These are phyloP conservation scores for Leptocoma aspasia DNA, from an alignment of 2,113 vertebrate genomes.

Conservation along the genomic window DNA sequence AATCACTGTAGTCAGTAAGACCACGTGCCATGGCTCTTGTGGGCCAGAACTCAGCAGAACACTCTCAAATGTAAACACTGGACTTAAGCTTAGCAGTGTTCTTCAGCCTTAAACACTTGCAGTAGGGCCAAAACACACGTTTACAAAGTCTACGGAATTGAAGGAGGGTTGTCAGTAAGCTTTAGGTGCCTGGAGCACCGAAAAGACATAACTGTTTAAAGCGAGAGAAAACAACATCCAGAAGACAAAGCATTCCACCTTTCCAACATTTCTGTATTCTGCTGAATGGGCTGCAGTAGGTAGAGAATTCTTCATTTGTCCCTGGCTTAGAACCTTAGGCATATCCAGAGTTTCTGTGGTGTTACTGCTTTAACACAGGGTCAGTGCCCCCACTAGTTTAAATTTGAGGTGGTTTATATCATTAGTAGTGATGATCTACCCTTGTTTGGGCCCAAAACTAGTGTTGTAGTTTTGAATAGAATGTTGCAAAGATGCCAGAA, in stretches of 20 bases:
- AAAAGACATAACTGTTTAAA: background rate
- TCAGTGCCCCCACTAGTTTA: background rate
- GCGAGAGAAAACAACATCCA: background rate
- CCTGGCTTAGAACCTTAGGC: background rate
- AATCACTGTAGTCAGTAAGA: background rate
- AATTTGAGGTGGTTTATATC: background rate
- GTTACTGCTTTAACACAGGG: background rate
- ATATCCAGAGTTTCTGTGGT: background rate
- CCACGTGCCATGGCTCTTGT: background rate
- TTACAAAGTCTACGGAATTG: background rate
- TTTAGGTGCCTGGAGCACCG: background rate
- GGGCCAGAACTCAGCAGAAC: background rate
- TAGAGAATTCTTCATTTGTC: fast-evolving
- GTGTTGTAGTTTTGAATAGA: background rate
- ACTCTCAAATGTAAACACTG: background rate
- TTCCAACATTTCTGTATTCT: background rate
- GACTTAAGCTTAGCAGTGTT: background rate
- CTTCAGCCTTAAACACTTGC: background rate
- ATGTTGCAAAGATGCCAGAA: background rate
- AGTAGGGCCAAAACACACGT: background rate
- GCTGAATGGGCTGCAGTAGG: background rate
- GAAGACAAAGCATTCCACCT: background rate
- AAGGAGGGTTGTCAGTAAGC: background rate
- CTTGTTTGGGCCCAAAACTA: background rate
- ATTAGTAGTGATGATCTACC: background rate